phyloP scores from a whole-genome alignment of 1,140 invertebrate species.

The Antheraea mylitta region DNA sequence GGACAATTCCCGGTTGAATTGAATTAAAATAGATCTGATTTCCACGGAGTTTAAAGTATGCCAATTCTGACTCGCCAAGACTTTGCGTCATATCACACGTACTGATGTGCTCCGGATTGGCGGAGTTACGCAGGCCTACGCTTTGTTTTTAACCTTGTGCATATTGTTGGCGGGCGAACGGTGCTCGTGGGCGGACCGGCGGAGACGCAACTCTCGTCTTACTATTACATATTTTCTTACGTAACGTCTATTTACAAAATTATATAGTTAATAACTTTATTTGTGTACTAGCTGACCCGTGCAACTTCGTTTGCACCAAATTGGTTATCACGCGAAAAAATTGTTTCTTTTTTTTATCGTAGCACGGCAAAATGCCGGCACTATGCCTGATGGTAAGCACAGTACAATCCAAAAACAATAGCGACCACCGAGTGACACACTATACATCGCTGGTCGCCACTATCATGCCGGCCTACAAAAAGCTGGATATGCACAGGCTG shows the following conservation, averaged over 20 bases:
- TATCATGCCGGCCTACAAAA: no score
- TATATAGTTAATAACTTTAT: neutral
- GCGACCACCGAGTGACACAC: no score
- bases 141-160: conserved; percentile 56
- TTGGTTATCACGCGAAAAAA: no score
- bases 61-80: conserved; percentile 3
- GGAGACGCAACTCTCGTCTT: conserved; percentile 34
- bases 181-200: conserved; percentile 47
- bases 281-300: no score
- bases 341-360: no score
- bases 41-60: neutral
- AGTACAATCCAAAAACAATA: no score
- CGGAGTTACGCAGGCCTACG: conserved; percentile 48
- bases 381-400: no score
- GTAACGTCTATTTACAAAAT: conserved; percentile 48
- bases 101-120: conserved; percentile 30
- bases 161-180: conserved; percentile 52
- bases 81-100: neutral
- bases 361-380: no score
- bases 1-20: neutral
- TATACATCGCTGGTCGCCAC: no score
- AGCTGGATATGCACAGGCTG: no score
- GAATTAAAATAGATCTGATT: neutral
- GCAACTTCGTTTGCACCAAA: no score
- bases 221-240: conserved; percentile 50